Base-by-base conservation (phyloP, 1,140 invertebrate species). In the Drosophila watanabei region DNA sequence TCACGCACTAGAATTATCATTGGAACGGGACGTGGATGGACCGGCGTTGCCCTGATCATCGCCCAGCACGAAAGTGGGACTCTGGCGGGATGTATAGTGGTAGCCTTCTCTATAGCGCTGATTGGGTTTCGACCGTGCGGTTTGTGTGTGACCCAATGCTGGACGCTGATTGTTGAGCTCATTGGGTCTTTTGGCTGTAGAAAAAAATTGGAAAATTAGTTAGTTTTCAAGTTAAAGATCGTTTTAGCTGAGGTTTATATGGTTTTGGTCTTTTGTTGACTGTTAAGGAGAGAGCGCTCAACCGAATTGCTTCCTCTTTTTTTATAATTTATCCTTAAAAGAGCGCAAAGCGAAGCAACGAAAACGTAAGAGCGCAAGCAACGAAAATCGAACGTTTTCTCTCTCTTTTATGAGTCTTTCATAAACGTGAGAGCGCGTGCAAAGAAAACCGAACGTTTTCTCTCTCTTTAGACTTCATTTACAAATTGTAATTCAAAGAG, bases 1-100 rank as follows among this genome's bases (percentile, higher is more conserved):
- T 93, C 92, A 93, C 92, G 92, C 92, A 93, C 92, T 93, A 86
- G 92, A 91, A 82, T 93, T 93, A 92, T 93, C 92, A 92, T 92
- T 93, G 92, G 92, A 93, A 90, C 92, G 92, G 90, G 92, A 93
- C 82, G 91, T 92, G 89, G 92, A 92, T 93, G 89, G 91, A 91
- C 92, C 90, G 84, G 88, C 88, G 80, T 56, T 56, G 54, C 76
- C 82, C 82, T 82, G 80, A 71, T 92, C 90, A 87, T 93, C 91
- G 88, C 91, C 91, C 73, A 93, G 77, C 70, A 93, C 86, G 86
- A 93, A 93, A 70, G 93, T 93, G 75, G 93, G 93, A 90, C 93
- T 93, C 82, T 93, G 93, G 79, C 93, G 93, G 85, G 93, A 93
- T 79, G 93, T 93, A 86, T 93, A 93, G 79, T 93, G 93, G 82